These are phyloP conservation scores for Drosophila busckii DNA, from an alignment of 1,140 invertebrate genomes.

Conservation along the genomic window DNA sequence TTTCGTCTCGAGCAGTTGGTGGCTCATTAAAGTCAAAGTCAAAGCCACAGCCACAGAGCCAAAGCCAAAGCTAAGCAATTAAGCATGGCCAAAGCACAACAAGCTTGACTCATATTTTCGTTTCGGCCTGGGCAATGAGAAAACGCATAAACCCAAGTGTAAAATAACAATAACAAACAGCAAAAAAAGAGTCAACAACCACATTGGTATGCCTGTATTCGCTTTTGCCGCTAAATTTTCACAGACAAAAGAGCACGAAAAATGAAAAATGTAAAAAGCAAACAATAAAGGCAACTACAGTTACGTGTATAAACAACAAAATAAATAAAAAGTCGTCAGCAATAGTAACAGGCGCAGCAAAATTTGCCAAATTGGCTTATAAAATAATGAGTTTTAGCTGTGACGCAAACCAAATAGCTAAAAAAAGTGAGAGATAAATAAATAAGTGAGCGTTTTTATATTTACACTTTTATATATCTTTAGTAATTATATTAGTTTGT, in stretches of 20 bases:
- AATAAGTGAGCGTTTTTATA: neutral
- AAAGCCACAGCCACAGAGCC: conserved; percentile 58
- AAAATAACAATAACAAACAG: conserved; percentile 28
- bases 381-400: conserved; percentile 15
- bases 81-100: conserved; percentile 43
- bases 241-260: conserved; percentile 27
- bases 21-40: conserved; percentile 59
- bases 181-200: conserved; percentile 67
- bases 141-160: conserved; percentile 33
- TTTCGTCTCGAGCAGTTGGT: conserved; percentile 18
- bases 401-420: neutral
- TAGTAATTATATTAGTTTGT: no score
- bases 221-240: conserved; percentile 33
- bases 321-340: conserved; percentile 16
- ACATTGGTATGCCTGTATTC: conserved; percentile 59
- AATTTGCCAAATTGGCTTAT: conserved; percentile 46
- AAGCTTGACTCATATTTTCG: conserved; percentile 62
- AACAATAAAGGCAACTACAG: conserved; percentile 48
- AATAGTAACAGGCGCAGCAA: conserved; percentile 15
- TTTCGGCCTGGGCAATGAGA: conserved; percentile 24
- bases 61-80: conserved; percentile 65
- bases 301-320: conserved; percentile 31
- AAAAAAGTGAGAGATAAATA: neutral
- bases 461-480: neutral
- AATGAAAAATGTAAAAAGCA: conserved; percentile 14